Percentiles rank a stretch among this genome's conserved stretches.
Conservation (phyloP, 2,888 invertebrate genomes). For the Diplazon laetatorius region DNA sequence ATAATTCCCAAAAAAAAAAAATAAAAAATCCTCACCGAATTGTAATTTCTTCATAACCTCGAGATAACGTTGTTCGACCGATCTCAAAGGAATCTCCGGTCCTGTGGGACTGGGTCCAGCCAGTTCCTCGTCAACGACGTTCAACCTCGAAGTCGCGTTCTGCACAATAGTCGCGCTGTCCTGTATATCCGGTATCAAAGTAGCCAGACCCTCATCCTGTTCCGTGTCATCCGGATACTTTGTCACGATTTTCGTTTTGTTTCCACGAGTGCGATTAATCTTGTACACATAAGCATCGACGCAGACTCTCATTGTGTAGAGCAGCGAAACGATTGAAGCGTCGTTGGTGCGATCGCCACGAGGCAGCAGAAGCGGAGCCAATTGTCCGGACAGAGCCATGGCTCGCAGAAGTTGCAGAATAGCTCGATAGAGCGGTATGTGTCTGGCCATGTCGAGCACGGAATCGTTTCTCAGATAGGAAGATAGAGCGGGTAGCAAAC, state of each 20-base stretch:
- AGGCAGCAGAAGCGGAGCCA: conserved; percentile 87
- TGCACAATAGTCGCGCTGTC: conserved; percentile 85
- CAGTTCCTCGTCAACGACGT: conserved; percentile 74
- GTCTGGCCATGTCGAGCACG: conserved; percentile 98
- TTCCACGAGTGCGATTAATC: conserved; percentile 84
- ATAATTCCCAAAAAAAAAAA: too few relatives aligned
- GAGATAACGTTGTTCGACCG: conserved; percentile 91
- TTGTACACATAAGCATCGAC: conserved; percentile 96
- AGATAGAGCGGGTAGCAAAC: conserved; percentile 93
- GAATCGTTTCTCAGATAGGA: conserved; percentile 97
- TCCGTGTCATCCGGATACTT: conserved; percentile 87
- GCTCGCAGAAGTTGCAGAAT: conserved; percentile 92
- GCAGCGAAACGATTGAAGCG: conserved; percentile 89
- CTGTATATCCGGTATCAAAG: conserved; percentile 95
- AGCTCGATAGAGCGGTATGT: conserved; percentile 95
- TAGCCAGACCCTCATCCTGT: conserved; percentile 94
- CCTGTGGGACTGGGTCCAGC: conserved; percentile 80
- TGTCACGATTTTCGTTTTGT: conserved; percentile 74
- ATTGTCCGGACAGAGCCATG: conserved; percentile 85
- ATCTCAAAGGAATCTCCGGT: conserved; percentile 84
- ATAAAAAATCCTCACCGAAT: conserved; percentile 88
- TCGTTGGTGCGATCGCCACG: conserved; percentile 82
- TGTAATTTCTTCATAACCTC: conserved; percentile 94
- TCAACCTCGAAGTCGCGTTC: conserved; percentile 81
- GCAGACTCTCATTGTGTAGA: conserved; percentile 94